Conservation (phyloP, 2,113 vertebrate species). For the Actinemys pallida region DNA sequence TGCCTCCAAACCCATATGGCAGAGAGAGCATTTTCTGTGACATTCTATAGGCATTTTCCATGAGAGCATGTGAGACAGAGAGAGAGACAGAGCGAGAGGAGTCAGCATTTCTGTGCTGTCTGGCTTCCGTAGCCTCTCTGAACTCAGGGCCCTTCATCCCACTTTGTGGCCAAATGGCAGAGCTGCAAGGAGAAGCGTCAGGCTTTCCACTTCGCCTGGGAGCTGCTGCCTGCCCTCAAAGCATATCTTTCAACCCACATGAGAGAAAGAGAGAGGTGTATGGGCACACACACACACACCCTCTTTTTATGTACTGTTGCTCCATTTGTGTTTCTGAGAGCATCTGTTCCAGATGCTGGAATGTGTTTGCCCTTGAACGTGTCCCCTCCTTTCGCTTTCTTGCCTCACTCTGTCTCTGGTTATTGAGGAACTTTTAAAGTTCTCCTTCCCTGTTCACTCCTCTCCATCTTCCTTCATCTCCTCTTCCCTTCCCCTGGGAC, state of each 20-base stretch:
- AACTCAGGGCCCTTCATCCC: neutral
- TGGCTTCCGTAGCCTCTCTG: neutral
- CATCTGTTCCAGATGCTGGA: neutral
- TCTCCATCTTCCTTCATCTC: neutral
- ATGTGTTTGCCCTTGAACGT: neutral
- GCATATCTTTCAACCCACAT: neutral
- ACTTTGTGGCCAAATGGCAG: neutral
- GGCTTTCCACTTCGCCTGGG: neutral
- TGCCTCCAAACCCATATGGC: neutral
- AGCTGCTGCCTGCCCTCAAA: neutral
- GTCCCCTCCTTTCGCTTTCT: neutral
- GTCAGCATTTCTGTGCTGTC: neutral
- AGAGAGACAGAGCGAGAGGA: neutral
- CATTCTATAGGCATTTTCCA: neutral
- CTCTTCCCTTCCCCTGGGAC: neutral
- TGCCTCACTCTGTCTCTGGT: neutral
- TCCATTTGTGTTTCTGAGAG: neutral
- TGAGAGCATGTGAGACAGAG: too few species aligned
- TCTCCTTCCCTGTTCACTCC: neutral
- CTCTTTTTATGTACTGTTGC: neutral
- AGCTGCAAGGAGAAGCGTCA: neutral
- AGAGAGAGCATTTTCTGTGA: neutral
- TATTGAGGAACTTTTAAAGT: neutral
- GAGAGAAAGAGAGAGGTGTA: neutral
- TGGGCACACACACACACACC: too few species aligned